phyloP scores from a whole-genome alignment of 2,888 invertebrate genomes.

The Polia nebulosa region DNA sequence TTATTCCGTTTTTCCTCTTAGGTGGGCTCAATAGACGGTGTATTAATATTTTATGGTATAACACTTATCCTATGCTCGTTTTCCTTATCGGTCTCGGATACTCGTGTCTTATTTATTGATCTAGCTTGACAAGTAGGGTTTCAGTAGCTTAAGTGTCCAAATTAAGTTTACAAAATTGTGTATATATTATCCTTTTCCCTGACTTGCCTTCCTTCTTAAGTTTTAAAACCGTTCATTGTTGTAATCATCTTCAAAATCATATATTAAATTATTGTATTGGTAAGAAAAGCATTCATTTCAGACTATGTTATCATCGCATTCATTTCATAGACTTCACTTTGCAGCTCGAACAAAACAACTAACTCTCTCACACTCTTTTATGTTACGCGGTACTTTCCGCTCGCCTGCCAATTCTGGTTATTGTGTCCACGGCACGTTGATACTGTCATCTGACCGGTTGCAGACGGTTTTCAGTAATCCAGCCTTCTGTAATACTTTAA shows the following conservation, averaged over 20 bases:
- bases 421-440: slow-evolving; percentile 25
- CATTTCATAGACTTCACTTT: slow-evolving; percentile 5
- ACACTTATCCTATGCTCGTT: slow-evolving; percentile 52
- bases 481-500: neutral
- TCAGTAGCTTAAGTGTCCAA: neutral
- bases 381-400: slow-evolving; percentile 13
- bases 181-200: neutral
- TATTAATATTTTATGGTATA: slow-evolving; percentile 64
- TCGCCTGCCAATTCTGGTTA: slow-evolving; percentile 37
- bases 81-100: slow-evolving; percentile 46
- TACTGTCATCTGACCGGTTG: slow-evolving; percentile 7
- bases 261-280: neutral
- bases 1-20: slow-evolving; percentile 53
- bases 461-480: neutral
- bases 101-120: slow-evolving; percentile 40
- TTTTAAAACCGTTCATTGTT: neutral
- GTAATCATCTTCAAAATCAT: neutral
- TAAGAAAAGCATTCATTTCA: neutral
- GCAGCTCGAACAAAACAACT: slow-evolving; percentile 15
- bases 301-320: neutral
- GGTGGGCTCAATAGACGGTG: slow-evolving; percentile 43
- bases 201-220: neutral
- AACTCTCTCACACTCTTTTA: slow-evolving; percentile 19
- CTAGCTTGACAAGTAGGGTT: slow-evolving; percentile 12
- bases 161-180: neutral